Conservation (phyloP, 2,888 invertebrate species). For the Anoplius nigerrimus region DNA sequence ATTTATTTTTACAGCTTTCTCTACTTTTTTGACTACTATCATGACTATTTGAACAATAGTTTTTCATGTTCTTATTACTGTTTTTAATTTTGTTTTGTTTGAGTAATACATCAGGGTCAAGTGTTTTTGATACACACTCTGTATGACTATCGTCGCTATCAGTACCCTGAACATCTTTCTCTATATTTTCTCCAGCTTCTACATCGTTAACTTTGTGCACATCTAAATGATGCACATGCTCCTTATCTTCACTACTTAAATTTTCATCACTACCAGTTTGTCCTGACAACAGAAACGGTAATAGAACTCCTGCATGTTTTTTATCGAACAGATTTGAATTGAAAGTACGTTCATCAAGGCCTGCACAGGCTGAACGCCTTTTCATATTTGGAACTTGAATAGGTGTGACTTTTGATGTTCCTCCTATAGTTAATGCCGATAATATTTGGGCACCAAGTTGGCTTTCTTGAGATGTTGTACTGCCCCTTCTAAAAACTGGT, state of each 20-base stretch:
- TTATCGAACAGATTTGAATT: conserved; percentile 61
- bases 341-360: conserved; percentile 74
- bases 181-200: conserved; percentile 54
- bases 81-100: conserved; percentile 66
- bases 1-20: conserved; percentile 66
- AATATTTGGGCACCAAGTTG: conserved; percentile 84
- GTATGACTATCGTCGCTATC: conserved; percentile 67
- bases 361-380: conserved; percentile 76
- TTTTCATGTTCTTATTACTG: conserved; percentile 60
- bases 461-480: conserved; percentile 89
- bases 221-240: conserved; percentile 27
- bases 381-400: conserved; percentile 78
- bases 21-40: conserved; percentile 53
- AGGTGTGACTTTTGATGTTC: conserved; percentile 76
- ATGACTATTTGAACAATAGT: conserved; percentile 44
- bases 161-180: conserved; percentile 64
- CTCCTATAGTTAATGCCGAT: conserved; percentile 79
- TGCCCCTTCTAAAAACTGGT: conserved; percentile 76
- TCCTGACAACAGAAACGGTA: conserved; percentile 77
- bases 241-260: conserved; percentile 63
- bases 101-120: conserved; percentile 51
- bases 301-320: conserved; percentile 61
- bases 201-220: conserved; percentile 57
- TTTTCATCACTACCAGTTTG: conserved; percentile 71
- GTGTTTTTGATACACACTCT: conserved; percentile 68